A percentile compares a stretch with the other conserved stretches of the same genome.
Conservation (phyloP, 1,140 invertebrate species). For the Himalopsyche phryganea region DNA sequence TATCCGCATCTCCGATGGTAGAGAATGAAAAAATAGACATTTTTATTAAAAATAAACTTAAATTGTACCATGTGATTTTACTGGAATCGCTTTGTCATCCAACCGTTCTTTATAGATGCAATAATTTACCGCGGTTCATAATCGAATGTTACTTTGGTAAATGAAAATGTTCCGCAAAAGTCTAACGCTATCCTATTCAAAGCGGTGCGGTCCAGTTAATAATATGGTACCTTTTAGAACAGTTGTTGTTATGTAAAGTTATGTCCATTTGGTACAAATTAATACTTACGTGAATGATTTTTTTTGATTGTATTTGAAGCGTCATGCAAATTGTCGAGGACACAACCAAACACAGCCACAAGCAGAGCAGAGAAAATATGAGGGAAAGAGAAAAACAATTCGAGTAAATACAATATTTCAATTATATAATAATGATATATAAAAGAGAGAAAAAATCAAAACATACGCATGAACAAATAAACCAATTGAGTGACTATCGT, state of each 20-base stretch:
- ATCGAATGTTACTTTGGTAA: too few species aligned
- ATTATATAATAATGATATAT: constrained; percentile 28
- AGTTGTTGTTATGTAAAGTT: constrained; percentile 31
- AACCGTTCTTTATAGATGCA: constrained; percentile 6
- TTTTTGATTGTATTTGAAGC: constrained; percentile 72
- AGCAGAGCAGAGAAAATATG: constrained; percentile 73
- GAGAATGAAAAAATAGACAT: not conserved
- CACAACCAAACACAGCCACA: constrained; percentile 69
- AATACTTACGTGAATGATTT: constrained; percentile 74
- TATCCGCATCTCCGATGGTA: not conserved
- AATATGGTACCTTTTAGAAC: constrained; percentile 16
- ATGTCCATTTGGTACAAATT: constrained; percentile 34
- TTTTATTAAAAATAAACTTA: not conserved
- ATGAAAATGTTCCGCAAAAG: not conserved
- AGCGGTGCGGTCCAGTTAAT: constrained; percentile 21
- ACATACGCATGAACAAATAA: not conserved
- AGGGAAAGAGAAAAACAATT: constrained; percentile 63
- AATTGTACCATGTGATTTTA: constrained; percentile 10
- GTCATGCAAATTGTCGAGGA: constrained; percentile 69
- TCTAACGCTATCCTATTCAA: not conserved
- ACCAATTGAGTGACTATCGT: too few species aligned
- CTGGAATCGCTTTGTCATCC: constrained; percentile 5
- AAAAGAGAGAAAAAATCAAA: constrained; percentile 31
- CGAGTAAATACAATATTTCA: constrained; percentile 49
- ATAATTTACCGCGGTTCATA: not conserved